These are phyloP conservation scores for Pristionchus entomophagus DNA, from an alignment of 2,888 invertebrate genomes.

Conservation along the genomic window DNA sequence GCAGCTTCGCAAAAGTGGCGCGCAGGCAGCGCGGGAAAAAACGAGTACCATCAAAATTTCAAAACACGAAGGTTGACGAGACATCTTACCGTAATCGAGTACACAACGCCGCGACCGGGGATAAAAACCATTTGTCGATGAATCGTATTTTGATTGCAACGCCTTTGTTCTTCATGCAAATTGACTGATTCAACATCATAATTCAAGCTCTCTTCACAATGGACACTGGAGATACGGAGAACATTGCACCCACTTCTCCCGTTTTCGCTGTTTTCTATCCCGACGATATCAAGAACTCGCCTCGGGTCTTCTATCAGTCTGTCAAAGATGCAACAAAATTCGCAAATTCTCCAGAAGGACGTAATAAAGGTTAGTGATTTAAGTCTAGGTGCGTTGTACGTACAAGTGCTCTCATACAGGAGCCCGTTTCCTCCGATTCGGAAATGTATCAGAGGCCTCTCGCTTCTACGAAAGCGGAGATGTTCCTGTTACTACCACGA, in stretches of 20 bases:
- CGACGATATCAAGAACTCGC: background rate
- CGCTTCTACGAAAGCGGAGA: constrained; percentile 50
- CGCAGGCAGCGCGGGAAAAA: no score
- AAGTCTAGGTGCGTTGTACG: no score
- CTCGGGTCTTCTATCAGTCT: constrained; percentile 42
- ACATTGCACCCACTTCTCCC: background rate
- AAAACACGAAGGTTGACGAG: no score
- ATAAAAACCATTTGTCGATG: no score
- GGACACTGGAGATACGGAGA: background rate
- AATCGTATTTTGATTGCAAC: no score
- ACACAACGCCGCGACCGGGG: no score
- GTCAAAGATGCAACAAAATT: constrained; percentile 62
- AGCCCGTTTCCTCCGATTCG: constrained; percentile 61
- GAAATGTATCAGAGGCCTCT: constrained; percentile 53
- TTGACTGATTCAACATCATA: no score
- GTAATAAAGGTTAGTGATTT: constrained; percentile 51
- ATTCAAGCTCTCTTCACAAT: background rate
- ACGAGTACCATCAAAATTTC: no score
- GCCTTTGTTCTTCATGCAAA: no score
- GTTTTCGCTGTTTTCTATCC: constrained; percentile 27
- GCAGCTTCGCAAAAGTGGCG: no score
- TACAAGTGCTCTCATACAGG: constrained; percentile 32
- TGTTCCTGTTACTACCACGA: background rate
- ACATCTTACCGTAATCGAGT: no score
- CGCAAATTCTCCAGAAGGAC: constrained; percentile 62